Evolutionary conservation across 2,797 vertebrate genomes (phyloP).

Genomic region (Paratrypauchen microcephalus): DNA sequence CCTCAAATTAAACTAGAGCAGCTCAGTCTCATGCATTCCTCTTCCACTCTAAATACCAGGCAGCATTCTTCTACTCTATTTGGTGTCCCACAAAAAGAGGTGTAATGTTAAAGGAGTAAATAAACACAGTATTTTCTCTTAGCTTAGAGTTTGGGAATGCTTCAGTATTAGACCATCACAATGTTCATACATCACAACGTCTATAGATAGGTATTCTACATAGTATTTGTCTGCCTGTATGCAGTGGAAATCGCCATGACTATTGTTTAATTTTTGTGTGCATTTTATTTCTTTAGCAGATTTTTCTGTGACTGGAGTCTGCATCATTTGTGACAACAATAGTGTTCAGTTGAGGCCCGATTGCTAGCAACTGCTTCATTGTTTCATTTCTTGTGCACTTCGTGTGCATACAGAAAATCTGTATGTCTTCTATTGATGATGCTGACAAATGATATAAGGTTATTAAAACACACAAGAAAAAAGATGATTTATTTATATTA

Average conservation of each 20-base stretch:
- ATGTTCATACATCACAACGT: too few species aligned
- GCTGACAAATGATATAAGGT: too few species aligned
- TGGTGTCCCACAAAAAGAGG: conserved; percentile 52
- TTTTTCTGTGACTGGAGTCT: background rate
- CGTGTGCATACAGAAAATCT: too few species aligned
- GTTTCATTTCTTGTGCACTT: background rate
- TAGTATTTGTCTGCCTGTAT: background rate
- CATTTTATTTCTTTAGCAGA: background rate
- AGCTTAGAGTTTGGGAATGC: background rate
- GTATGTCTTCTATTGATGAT: too few species aligned
- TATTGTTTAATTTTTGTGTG: background rate
- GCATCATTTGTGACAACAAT: background rate
- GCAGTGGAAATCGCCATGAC: background rate
- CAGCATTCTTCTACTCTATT: conserved; percentile 41
- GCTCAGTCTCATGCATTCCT: conserved; percentile 46
- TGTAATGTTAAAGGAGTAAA: conserved; percentile 32
- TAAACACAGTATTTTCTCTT: conserved; percentile 17
- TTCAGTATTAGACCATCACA: too few species aligned
- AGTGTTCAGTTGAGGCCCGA: background rate
- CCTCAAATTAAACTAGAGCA: conserved; percentile 20
- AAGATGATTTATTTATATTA: too few species aligned
- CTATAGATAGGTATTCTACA: too few species aligned
- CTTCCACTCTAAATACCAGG: conserved; percentile 47
- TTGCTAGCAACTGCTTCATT: background rate
- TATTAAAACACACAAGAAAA: too few species aligned